Base-by-base conservation (phyloP, 2,888 invertebrate genomes). In the Tetragonisca angustula region DNA sequence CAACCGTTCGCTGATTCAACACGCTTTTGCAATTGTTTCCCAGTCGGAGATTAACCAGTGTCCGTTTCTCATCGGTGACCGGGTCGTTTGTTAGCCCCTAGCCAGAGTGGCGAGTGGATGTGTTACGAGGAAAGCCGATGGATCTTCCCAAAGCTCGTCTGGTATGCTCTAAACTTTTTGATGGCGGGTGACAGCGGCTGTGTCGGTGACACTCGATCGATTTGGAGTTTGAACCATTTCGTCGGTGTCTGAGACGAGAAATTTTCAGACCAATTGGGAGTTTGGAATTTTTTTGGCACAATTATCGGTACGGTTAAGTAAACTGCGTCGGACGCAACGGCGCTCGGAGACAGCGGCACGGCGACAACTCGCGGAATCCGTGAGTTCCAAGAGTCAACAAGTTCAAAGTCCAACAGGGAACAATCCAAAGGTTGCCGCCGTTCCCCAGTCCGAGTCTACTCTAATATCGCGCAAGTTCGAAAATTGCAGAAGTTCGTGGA, bases 401-500 rank as follows among this genome's bases (percentile, higher is more conserved):
- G 68, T 76, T 68, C 27, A 68, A 76, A 68, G 75, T 67, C 56
- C 75, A 76, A 76, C 68, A 32, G n/a, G n/a, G 68, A 76, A 68
- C 56, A 68, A 49, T 68, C 32, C 75, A 68, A 76, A 68, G 75
- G 75, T 76, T 59, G 59, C 68, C 67, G 56, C 17, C 68, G 17
- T 67, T 49, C 68, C 6, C 27, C 5, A 32, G 43, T 68, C 68
- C 75, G 17, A 49, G 75, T 76, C 43, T 27, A 76, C 75, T 68
- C 49, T 68, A 76, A 76, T 76, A 76, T 49, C 68, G 68, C 49
- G 56, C 68, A 59, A 76, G 68, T 76, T 76, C 75, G 75, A 76
- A 76, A 76, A 76, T 68, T 68, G 59, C 75, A 76, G 75, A 76
- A 76, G 75, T 76, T 76, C 56, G 49, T n/a, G 32, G 32, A 76